Evolutionary conservation across 1,140 invertebrate genomes (phyloP).

Genomic region (Orchestia grillus): DNA sequence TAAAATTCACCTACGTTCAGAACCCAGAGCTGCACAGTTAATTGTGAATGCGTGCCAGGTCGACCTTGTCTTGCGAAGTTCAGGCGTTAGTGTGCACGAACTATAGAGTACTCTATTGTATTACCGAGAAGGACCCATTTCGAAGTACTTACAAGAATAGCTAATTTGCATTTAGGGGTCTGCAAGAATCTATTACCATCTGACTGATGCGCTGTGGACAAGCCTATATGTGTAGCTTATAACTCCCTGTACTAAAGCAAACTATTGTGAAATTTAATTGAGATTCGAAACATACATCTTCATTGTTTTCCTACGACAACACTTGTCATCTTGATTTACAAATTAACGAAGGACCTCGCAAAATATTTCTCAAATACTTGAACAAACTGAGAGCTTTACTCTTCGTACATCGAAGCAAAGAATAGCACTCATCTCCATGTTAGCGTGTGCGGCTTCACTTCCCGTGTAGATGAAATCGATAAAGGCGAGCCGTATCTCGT

Average conservation of each 20-base stretch:
- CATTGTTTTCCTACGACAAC: neutral
- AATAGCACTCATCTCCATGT: neutral
- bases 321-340: neutral
- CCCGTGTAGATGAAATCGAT: constrained; percentile 16
- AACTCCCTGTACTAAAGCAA: neutral
- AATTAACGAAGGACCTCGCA: neutral
- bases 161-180: neutral
- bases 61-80: neutral
- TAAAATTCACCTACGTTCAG: neutral
- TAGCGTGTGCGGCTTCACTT: neutral
- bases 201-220: neutral
- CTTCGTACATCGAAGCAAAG: neutral
- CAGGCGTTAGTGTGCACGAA: neutral
- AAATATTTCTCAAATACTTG: neutral
- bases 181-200: neutral
- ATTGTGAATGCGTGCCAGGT: neutral
- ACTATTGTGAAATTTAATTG: neutral
- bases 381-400: neutral
- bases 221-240: neutral
- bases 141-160: neutral
- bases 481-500: neutral
- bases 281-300: neutral
- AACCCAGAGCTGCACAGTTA: neutral
- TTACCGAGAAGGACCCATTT: neutral
- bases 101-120: neutral